These are phyloP conservation scores for Nanorana parkeri DNA, from an alignment of 2,113 vertebrate species.

Conservation along the genomic window DNA sequence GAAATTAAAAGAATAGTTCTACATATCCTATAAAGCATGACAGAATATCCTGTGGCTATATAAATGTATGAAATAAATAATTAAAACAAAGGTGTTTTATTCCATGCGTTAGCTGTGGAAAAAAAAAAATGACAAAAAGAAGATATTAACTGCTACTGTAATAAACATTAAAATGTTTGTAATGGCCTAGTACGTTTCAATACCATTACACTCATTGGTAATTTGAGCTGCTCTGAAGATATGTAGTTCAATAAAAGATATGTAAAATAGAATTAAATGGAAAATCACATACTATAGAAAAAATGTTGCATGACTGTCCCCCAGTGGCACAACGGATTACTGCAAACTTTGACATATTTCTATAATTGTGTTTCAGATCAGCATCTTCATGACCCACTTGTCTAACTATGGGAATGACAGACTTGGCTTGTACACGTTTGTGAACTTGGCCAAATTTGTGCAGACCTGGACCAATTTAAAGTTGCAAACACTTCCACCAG, in stretches of 20 bases:
- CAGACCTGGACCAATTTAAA: constrained; percentile 91
- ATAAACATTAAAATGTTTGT: constrained; percentile 45
- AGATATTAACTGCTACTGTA: constrained; percentile 42
- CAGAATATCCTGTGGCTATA: no score
- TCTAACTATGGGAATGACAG: constrained; percentile 93
- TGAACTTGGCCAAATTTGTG: constrained; percentile 91
- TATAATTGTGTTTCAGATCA: constrained; percentile 78
- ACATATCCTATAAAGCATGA: no score
- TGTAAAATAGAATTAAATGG: constrained; percentile 19
- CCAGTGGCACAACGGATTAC: constrained; percentile 58
- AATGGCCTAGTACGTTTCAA: constrained; percentile 33
- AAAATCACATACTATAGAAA: neutral
- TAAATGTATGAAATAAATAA: no score
- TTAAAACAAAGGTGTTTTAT: neutral
- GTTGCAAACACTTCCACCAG: constrained; percentile 88
- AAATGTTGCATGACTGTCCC: constrained; percentile 62
- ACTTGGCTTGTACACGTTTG: constrained; percentile 92
- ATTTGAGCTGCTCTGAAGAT: constrained; percentile 19
- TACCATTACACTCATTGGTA: constrained; percentile 24
- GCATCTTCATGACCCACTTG: constrained; percentile 97
- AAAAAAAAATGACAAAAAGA: constrained; percentile 15
- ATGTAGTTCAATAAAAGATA: constrained; percentile 33
- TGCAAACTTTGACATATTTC: neutral
- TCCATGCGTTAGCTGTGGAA: neutral
- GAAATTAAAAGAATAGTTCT: no score